These are phyloP conservation scores for Gasteruption jaculator DNA, from an alignment of 2,888 invertebrate species.

Conservation along the genomic window DNA sequence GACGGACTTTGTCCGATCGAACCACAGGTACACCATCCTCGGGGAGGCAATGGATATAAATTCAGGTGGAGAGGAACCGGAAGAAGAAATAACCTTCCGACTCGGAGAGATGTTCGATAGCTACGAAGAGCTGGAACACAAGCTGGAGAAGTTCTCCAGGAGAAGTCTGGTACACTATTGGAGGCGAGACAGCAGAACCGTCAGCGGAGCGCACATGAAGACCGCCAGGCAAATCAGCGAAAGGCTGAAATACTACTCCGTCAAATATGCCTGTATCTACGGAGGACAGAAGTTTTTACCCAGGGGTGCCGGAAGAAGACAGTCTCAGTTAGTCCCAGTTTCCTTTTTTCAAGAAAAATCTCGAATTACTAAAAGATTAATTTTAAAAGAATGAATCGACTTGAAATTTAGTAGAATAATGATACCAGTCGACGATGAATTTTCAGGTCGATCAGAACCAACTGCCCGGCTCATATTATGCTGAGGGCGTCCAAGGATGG, in stretches of 20 bases:
- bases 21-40: conserved; percentile 1
- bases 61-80: conserved; percentile 19
- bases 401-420: no score
- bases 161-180: conserved; percentile 51
- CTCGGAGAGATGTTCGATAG: conserved; percentile 50
- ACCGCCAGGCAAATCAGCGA: conserved; percentile 49
- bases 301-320: conserved; percentile 46
- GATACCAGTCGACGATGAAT: no score
- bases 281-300: conserved; percentile 51
- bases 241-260: conserved; percentile 49
- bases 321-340: conserved; percentile 41
- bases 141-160: conserved; percentile 46
- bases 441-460: conserved; percentile 46
- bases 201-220: conserved; percentile 51
- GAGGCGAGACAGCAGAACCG: conserved; percentile 51
- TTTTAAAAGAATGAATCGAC: no score
- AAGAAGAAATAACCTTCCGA: conserved; percentile 44
- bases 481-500: conserved; percentile 51
- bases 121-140: conserved; percentile 47
- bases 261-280: conserved; percentile 52
- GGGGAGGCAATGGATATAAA: conserved; percentile 32
- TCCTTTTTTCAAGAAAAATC: background rate
- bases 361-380: background rate
- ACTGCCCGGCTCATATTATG: conserved; percentile 52
- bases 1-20: conserved; percentile 1